Percentiles rank a stretch among this genome's conserved stretches.
These are phyloP conservation scores for Ceramica pisi DNA, from an alignment of 2,888 invertebrate genomes.

Conservation along the genomic window DNA sequence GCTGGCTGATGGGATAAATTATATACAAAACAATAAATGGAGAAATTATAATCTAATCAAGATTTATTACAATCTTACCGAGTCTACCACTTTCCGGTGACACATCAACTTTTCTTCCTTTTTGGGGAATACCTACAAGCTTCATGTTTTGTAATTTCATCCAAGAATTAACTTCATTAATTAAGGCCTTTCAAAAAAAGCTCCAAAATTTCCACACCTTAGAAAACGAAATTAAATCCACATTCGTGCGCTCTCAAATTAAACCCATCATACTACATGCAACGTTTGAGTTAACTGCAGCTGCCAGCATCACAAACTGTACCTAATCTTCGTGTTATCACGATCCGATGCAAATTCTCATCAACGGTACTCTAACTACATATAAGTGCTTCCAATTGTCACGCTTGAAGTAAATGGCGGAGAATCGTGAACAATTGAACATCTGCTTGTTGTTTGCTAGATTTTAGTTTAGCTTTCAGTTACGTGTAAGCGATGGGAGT, in stretches of 20 bases:
- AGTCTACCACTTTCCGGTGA: too few species aligned
- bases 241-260: constrained; percentile 15
- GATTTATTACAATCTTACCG: too few species aligned
- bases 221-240: neutral
- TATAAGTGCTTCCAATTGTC: constrained; percentile 31
- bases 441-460: neutral
- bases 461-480: constrained; percentile 1
- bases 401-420: constrained; percentile 21
- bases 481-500: neutral
- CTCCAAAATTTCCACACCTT: neutral
- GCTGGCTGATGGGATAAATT: too few species aligned
- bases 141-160: too few species aligned
- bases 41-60: too few species aligned
- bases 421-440: constrained; percentile 36
- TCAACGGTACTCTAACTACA: constrained; percentile 13
- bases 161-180: too few species aligned
- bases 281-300: constrained; percentile 3
- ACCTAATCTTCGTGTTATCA: constrained; percentile 17
- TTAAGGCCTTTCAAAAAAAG: neutral
- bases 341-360: constrained; percentile 7
- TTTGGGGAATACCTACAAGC: neutral
- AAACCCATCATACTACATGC: neutral
- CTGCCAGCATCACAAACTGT: neutral
- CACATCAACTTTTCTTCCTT: neutral
- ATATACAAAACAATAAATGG: too few species aligned